A percentile compares a stretch with the other conserved stretches of the same genome.
Evolutionary conservation across 2,113 vertebrate genomes (phyloP).

Genomic region (Chaenogobius annularis): DNA sequence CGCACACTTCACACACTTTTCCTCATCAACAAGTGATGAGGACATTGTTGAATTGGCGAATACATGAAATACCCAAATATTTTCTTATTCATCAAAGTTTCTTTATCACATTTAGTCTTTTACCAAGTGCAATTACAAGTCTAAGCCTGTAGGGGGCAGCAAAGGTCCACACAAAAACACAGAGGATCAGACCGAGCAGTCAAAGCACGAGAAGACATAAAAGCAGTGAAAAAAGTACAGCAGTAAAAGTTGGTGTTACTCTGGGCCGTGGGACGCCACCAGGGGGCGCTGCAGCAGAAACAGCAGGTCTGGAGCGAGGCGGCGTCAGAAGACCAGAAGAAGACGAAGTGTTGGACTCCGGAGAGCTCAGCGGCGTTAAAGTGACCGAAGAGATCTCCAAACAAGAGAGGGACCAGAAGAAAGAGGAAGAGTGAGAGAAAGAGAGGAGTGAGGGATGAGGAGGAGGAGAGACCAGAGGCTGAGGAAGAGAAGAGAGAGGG

Average conservation of each 20-base stretch:
- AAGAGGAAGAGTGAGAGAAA: conserved; percentile 83
- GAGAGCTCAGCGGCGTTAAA: conserved; percentile 87
- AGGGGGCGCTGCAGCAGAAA: conserved; percentile 75
- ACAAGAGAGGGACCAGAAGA: conserved; percentile 80
- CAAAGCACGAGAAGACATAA: background rate
- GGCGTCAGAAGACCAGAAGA: conserved; percentile 84
- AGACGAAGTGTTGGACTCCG: conserved; percentile 84
- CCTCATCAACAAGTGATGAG: too few relatives aligned
- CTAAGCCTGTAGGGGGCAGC: background rate
- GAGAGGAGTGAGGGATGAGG: conserved; percentile 84
- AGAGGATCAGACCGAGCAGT: conserved; percentile 8
- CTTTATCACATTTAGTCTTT: too few relatives aligned
- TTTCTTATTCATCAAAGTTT: too few relatives aligned
- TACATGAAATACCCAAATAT: too few relatives aligned
- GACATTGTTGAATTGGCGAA: too few relatives aligned
- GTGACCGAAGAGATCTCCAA: conserved; percentile 90
- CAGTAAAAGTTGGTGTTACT: conserved; percentile 73
- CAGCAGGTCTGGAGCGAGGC: conserved; percentile 71
- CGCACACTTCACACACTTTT: too few relatives aligned
- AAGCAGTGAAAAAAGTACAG: background rate
- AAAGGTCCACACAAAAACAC: background rate
- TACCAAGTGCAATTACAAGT: background rate
- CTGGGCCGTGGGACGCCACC: conserved; percentile 85
- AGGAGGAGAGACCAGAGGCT: conserved; percentile 63
- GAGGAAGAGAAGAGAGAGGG: background rate